Base-by-base conservation (phyloP, 2,797 vertebrate genomes). In the Austrolebias charrua region DNA sequence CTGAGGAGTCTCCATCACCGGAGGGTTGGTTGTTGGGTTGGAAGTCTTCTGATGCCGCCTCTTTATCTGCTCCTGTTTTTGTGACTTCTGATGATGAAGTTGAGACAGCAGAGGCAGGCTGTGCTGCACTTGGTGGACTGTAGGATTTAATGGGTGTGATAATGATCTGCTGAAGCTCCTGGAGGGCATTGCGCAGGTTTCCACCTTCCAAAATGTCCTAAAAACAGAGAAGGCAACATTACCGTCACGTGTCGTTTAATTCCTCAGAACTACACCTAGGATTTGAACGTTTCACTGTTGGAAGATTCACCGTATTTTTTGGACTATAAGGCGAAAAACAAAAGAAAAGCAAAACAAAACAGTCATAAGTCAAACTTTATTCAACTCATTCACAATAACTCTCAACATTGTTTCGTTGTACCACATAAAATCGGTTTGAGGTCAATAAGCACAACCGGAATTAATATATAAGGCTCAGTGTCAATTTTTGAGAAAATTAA, bases 141-240 rank as follows among this genome's bases (percentile, higher is more conserved):
- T 94, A 96, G 71, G 91, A 92, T 78, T 98, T 97, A 78, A 98
- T 98, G 71, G 96, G 96, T 0, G 96, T 98, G 72, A 93, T 93
- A 81, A 97, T 92, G 73, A 98, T 95, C 88, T 96, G 96, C 78
- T 98, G 96, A 50, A 98, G 91, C 78, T 98, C 96, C 84, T 96
- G 95, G 38, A 98, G 91, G 19, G 96, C 96, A 0, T 94, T 95
- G 31, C 96, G 94, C 47, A 98, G 84, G 71, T 96, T 96, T n/a
- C 96, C 96, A 0, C 96, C 96, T 86, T 98, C 96, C 63, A 98
- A 92, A 76, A 98, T 96, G 66, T 98, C 96, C 96, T 98, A 82
- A 9, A 5, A 43, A 33, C 16, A 56, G 18, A 56, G 18, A 58
- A 1, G 12, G 74, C 3, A 51, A 55, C 7, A 44, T 71, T n/a